Conservation (phyloP, 2,888 invertebrate species). For the Pammene aurita region DNA sequence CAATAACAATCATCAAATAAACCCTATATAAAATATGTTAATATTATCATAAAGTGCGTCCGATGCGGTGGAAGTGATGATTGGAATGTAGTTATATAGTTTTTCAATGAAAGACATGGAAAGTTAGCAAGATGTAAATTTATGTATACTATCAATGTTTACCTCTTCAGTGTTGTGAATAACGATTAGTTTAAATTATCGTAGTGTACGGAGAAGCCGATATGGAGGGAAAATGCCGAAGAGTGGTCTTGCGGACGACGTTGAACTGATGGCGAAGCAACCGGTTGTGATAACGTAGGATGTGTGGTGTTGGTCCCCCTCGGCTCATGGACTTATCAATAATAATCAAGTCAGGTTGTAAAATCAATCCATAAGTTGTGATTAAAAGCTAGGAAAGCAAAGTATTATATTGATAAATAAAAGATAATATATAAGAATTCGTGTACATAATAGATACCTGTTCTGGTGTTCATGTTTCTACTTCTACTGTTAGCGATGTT, state of each 20-base stretch:
- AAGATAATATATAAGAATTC: constrained; percentile 59
- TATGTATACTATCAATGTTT: constrained; percentile 71
- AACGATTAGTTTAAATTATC: constrained; percentile 64
- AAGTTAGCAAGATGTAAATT: constrained; percentile 72
- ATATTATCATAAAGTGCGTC: constrained; percentile 51
- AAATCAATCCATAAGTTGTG: constrained; percentile 71
- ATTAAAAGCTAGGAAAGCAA: constrained; percentile 65
- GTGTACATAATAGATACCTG: constrained; percentile 58
- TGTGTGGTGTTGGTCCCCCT: constrained; percentile 55
- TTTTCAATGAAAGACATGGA: constrained; percentile 49
- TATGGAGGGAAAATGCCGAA: constrained; percentile 26
- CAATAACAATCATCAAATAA: constrained; percentile 67
- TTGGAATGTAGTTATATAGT: constrained; percentile 57
- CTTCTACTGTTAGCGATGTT: constrained; percentile 60
- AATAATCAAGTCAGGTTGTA: constrained; percentile 67
- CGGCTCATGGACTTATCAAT: constrained; percentile 58
- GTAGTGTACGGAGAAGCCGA: constrained; percentile 49
- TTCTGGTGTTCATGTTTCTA: constrained; percentile 58
- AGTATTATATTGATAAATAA: constrained; percentile 61
- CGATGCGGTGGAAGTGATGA: constrained; percentile 62
- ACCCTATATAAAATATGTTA: constrained; percentile 58
- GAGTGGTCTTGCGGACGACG: constrained; percentile 17
- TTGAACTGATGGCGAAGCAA: constrained; percentile 48
- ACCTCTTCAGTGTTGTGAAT: constrained; percentile 83
- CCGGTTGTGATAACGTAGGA: constrained; percentile 74